Conservation (phyloP, 2,888 invertebrate genomes). For the Danaus chrysippus region DNA sequence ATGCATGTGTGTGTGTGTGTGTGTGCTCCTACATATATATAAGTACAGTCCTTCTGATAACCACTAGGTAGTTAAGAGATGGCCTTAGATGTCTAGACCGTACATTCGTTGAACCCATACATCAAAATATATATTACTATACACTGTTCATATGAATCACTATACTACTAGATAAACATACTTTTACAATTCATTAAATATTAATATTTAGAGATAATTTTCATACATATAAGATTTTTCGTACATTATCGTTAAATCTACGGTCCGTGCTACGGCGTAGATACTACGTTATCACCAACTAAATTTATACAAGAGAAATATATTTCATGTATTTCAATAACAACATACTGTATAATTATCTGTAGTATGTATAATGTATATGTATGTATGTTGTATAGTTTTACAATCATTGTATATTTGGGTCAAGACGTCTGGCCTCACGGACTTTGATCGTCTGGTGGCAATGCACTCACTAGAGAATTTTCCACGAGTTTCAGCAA, state of each 20-base stretch:
- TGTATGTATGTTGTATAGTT: not conserved
- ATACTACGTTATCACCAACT: too few relatives aligned
- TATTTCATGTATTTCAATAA: too few relatives aligned
- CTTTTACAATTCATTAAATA: too few relatives aligned
- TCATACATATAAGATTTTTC: too few relatives aligned
- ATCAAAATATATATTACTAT: not conserved
- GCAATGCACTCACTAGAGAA: constrained; percentile 24
- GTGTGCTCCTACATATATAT: constrained; percentile 4
- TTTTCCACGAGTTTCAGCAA: constrained; percentile 25
- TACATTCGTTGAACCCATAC: constrained; percentile 26
- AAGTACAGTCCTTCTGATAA: constrained; percentile 17
- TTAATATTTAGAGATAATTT: too few relatives aligned
- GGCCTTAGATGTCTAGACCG: constrained; percentile 30
- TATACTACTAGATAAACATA: not conserved
- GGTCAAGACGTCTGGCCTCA: constrained; percentile 59
- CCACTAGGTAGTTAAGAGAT: constrained; percentile 25
- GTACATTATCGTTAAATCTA: too few relatives aligned
- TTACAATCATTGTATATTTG: constrained; percentile 36
- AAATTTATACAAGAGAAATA: too few relatives aligned
- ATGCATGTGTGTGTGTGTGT: not conserved
- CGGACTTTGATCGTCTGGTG: constrained; percentile 65
- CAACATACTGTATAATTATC: too few relatives aligned
- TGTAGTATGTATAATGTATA: too few relatives aligned
- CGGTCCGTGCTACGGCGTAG: too few relatives aligned
- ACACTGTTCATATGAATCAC: not conserved